Base-by-base conservation (phyloP, 2,888 invertebrate genomes). In the Caenorhabditis virilis region DNA sequence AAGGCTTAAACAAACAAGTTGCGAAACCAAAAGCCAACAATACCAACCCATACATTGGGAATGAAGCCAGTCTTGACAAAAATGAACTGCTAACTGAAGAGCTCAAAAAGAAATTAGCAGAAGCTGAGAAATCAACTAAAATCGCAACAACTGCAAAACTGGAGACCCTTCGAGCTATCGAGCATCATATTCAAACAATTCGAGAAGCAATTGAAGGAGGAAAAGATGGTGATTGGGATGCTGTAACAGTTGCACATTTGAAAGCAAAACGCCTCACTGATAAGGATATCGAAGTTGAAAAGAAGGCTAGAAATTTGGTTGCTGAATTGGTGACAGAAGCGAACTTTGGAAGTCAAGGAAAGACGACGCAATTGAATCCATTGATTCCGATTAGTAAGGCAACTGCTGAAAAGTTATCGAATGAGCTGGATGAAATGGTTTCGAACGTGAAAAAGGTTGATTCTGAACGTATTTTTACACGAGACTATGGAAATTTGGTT, bases 161-260 rank as follows among this genome's bases (percentile, higher is more conserved):
- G 26, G 58, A 66, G 38, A 67, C 69, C n/a, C 66, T 69, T 48
- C 53, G 59, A 36, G 66, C 67, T 16, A 64, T 66, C 36, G 68
- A 68, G 22, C 36, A 59, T 48, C 72, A 69, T 55, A 51, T 69
- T 69, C 76, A 66, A 42, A 48, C 54, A 30, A 66, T 66, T 49
- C 46, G 66, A 13, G 78, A 80, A 49, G 85, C 85, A 18, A 84
- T 86, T 81, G 84, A 85, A 42, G 73, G 42, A 2, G 70, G 70
- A 41, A 56, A 64, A 20, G 46, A 56, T 35, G 73, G 66, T 11
- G 66, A 70, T 48, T 73, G 73, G 73, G 68, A 68, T 33, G 50
- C 53, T 15, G 77, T 80, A 11, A 72, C 71, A 22, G 56, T 67
- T 3, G 79, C 83, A 13, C 77, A 83, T 36, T 56, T 76, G n/a